Percentiles rank a stretch among this genome's conserved stretches.
These are phyloP conservation scores for Leptocoma aspasia DNA, from an alignment of 2,113 vertebrate species.

Conservation along the genomic window DNA sequence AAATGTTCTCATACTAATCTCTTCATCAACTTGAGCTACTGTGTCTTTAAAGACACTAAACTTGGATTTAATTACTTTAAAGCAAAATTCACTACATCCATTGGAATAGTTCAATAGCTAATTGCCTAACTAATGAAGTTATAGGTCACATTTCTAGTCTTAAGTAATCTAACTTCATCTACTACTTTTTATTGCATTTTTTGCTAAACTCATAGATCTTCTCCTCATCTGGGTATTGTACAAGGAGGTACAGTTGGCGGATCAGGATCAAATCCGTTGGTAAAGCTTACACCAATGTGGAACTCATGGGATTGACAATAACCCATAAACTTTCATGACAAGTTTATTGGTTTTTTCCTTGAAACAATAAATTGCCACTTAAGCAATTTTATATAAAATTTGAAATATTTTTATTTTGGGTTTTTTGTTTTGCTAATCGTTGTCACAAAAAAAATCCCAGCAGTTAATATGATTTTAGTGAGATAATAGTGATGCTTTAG, in stretches of 20 bases:
- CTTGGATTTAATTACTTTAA: neutral
- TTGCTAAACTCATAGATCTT: neutral
- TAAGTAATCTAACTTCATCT: neutral
- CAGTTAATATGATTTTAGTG: neutral
- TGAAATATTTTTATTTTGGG: neutral
- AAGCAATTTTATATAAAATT: neutral
- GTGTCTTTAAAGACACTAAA: neutral
- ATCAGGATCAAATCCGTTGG: neutral
- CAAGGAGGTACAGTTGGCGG: neutral
- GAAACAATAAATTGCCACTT: neutral
- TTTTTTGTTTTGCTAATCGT: neutral
- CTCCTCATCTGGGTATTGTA: neutral
- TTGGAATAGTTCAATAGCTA: neutral
- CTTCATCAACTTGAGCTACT: neutral
- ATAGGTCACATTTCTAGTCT: neutral
- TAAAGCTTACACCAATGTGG: neutral
- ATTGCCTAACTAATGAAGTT: neutral
- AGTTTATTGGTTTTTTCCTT: neutral
- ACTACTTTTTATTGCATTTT: neutral
- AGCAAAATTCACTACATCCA: neutral
- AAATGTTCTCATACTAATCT: neutral
- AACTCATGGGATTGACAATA: neutral
- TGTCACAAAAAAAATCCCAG: neutral
- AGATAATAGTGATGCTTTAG: neutral
- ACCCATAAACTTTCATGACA: neutral